phyloP scores from a whole-genome alignment of 2,888 invertebrate genomes.

The Agonopterix arenella region DNA sequence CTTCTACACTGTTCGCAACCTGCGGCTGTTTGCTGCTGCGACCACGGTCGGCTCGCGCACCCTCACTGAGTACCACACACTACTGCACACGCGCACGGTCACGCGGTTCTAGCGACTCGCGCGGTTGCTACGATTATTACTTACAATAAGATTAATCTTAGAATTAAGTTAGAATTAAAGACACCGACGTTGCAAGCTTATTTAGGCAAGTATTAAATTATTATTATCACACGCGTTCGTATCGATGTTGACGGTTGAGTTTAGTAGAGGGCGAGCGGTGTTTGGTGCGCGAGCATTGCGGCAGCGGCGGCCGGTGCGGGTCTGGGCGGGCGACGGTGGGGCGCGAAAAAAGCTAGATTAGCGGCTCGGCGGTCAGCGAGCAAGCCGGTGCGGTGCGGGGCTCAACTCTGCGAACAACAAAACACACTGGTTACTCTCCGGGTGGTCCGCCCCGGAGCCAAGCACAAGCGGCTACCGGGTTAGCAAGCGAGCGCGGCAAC shows the following conservation, averaged over 20 bases:
- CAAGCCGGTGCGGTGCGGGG: constrained; percentile 74
- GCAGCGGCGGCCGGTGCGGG: constrained; percentile 61
- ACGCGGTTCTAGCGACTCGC: constrained; percentile 42
- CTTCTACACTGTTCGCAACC: constrained; percentile 42
- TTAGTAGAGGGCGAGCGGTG: constrained; percentile 74
- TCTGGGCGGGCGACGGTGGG: constrained; percentile 66
- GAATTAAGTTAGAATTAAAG: constrained; percentile 69
- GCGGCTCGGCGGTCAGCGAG: constrained; percentile 75
- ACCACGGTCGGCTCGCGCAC: constrained; percentile 41
- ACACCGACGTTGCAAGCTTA: constrained; percentile 75
- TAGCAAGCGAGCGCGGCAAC: constrained; percentile 62
- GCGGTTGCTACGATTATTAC: constrained; percentile 32
- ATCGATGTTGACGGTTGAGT: constrained; percentile 72
- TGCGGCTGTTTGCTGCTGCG: constrained; percentile 29
- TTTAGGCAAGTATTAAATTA: constrained; percentile 71
- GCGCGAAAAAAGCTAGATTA: constrained; percentile 75
- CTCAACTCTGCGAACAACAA: constrained; percentile 78
- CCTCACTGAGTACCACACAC: constrained; percentile 48
- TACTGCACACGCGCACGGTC: constrained; percentile 48
- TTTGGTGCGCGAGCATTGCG: constrained; percentile 72
- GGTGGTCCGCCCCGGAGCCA: constrained; percentile 68
- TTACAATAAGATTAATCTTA: constrained; percentile 65
- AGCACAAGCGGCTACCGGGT: constrained; percentile 75
- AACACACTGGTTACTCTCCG: constrained; percentile 75
- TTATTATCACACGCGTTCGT: constrained; percentile 74